Percentiles rank a stretch among this genome's conserved stretches.
phyloP scores from a whole-genome alignment of 2,113 vertebrate genomes.

The Myocastor coypus region DNA sequence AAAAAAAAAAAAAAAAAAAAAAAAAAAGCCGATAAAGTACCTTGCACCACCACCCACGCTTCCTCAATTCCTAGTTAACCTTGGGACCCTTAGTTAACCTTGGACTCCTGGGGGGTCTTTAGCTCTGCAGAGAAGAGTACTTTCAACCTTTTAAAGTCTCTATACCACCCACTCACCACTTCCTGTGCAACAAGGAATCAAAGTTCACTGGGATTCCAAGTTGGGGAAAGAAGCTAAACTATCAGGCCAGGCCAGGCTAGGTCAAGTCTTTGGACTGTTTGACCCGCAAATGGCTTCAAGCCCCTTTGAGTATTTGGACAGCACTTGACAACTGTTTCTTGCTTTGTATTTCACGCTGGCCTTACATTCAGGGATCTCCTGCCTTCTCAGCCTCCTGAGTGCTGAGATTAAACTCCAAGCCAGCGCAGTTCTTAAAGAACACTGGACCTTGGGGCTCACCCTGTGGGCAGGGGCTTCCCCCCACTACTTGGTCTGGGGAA shows the following conservation, averaged over 20 bases:
- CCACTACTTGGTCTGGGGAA: constrained; percentile 3
- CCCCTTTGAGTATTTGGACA: background rate
- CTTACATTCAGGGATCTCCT: background rate
- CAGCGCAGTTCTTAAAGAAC: background rate
- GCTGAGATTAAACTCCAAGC: background rate
- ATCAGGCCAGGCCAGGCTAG: background rate
- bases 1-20: no score
- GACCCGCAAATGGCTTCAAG: background rate
- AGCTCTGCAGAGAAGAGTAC: background rate
- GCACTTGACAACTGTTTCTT: background rate
- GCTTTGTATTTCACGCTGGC: background rate
- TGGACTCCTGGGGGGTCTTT: constrained; percentile 5
- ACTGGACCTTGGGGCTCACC: background rate
- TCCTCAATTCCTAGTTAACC: constrained; percentile 44
- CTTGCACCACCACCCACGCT: background rate
- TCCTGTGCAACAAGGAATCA: constrained; percentile 1
- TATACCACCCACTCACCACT: background rate
- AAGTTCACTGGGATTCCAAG: constrained; percentile 46
- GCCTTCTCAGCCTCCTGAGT: background rate
- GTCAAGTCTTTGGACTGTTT: background rate
- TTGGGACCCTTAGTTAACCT: constrained; percentile 45
- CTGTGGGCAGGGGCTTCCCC: background rate
- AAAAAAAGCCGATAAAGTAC: background rate
- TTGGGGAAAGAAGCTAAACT: background rate
- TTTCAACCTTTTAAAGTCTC: constrained; percentile 56